Evolutionary conservation across 2,113 vertebrate species (phyloP).

Genomic region (Nettapus auritus): DNA sequence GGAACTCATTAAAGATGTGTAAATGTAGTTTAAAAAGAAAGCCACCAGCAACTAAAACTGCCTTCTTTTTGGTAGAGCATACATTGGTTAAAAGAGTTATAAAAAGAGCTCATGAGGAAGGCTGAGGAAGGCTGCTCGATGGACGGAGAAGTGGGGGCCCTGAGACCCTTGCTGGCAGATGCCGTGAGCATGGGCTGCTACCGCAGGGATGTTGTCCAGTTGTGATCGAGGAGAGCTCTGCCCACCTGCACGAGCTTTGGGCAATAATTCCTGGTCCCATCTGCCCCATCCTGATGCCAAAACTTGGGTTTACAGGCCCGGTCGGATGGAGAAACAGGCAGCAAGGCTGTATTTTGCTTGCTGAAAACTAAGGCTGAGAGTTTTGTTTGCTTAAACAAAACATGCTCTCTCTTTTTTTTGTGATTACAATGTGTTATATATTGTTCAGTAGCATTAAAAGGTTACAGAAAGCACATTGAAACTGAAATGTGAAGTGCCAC

Average conservation of each 20-base stretch:
- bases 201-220: not conserved
- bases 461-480: not conserved
- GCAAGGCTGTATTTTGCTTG: not conserved
- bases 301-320: not conserved
- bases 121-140: not conserved
- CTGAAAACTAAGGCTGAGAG: not conserved
- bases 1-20: not conserved
- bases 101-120: not conserved
- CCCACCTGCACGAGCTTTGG: not conserved
- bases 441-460: not conserved
- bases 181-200: not conserved
- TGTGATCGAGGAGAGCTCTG: accelerated
- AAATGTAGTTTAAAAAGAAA: not conserved
- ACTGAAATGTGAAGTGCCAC: not conserved
- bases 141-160: not conserved
- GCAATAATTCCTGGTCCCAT: not conserved
- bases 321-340: not conserved
- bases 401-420: not conserved
- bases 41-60: not conserved
- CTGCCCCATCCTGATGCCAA: too few species aligned
- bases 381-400: not conserved
- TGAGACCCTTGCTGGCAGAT: accelerated
- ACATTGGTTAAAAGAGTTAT: not conserved
- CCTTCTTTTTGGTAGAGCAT: not conserved
- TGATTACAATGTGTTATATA: not conserved